Base-by-base conservation (phyloP, 1,140 invertebrate genomes). In the Trichonephila clavata region DNA sequence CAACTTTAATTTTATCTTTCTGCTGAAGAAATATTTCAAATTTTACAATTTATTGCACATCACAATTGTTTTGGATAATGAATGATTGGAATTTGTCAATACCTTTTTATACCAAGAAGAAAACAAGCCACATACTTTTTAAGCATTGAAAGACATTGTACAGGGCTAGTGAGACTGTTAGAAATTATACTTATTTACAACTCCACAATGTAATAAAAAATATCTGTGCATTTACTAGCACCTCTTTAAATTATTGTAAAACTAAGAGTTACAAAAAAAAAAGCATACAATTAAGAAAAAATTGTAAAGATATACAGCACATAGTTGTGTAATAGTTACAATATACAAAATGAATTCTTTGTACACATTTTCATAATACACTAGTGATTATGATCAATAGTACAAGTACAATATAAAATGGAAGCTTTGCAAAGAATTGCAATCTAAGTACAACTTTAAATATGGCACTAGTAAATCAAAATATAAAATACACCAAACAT, bases 221-320 rank as follows among this genome's bases (percentile, higher is more conserved):
- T 77, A 77, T 16, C 71, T 77, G 71, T 77, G 71, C 71, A 77
- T 32, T 32, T 32, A 1, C 32, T 84, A 57, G 57, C 81, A 84
- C 81, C 57, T 59, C 14, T 84, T 50, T 59, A 84, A 84, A 84
- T 57, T n/a, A n/a, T 84, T 57, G 50, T 13, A 84, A 84, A 84
- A 59, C 57, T 84, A 84, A 84, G 81, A 57, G 24, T 1, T 57
- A 8, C 39, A 59, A 13, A 84, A 14, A 57, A 13, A 84, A 84
- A 84, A 57, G 2, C 14, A 1, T 43, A 81, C 21, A 43, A 68
- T 77, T 39, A 39, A 77, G 27, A 39, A 63, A 39, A 63, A 2
- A 68, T 68, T 10, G n/a, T 32, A 32, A 39, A 77, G 27, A 39
- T 18, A 32, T 16, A 32, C n/a, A 77, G 16, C 8, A 77, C 27